Evolutionary conservation across 2,113 vertebrate genomes (phyloP).

Genomic region (Empidonax alnorum): DNA sequence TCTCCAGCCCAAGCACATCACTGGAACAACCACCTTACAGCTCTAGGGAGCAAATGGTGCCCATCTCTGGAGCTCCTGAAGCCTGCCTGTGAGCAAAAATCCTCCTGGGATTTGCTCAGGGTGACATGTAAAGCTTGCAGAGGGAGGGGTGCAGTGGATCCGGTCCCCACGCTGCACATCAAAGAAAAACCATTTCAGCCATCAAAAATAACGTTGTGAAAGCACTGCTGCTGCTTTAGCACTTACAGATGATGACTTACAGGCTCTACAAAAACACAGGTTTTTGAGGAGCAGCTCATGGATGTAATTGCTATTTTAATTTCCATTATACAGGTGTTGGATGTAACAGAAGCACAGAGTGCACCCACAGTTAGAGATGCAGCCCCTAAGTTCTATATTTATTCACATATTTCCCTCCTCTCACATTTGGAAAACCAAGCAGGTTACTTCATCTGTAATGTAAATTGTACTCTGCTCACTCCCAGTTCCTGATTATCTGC

Average conservation of each 20-base stretch:
- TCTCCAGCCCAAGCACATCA: not conserved
- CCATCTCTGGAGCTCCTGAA: not conserved
- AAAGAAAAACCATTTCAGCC: not conserved
- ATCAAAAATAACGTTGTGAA: not conserved
- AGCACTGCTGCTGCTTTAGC: not conserved
- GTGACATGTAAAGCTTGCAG: not conserved
- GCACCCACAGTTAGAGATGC: not conserved
- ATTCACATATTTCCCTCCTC: not conserved
- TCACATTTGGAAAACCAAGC: not conserved
- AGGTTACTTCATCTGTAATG: not conserved
- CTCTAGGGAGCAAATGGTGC: not conserved
- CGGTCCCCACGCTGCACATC: not conserved
- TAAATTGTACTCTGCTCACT: not conserved
- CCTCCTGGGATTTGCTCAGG: not conserved
- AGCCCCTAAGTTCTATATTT: not conserved
- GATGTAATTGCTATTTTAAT: not conserved
- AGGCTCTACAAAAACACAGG: not conserved
- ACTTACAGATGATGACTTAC: accelerated
- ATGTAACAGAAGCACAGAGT: not conserved
- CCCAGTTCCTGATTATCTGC: not conserved
- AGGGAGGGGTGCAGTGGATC: not conserved
- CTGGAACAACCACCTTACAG: not conserved
- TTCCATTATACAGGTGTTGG: not conserved
- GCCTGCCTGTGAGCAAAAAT: not conserved
- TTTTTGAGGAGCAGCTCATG: not conserved